Evolutionary conservation across 1,140 invertebrate genomes (phyloP).

Genomic region (Papilio polyxenes): DNA sequence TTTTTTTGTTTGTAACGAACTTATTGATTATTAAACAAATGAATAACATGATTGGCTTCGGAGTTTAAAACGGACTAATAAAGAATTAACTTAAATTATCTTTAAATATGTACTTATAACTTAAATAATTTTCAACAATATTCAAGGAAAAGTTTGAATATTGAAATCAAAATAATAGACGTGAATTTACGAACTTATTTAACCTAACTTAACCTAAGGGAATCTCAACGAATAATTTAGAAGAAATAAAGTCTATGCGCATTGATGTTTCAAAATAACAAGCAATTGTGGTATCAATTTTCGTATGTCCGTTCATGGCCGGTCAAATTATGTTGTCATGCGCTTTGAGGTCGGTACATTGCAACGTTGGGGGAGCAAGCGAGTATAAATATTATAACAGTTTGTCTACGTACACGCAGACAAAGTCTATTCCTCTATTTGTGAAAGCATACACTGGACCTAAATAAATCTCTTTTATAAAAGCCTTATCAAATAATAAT

Average conservation of each 20-base stretch:
- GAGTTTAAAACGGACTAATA: too few species aligned
- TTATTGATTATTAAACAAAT: too few species aligned
- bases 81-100: too few species aligned
- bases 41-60: too few species aligned
- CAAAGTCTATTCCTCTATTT: slow-evolving; percentile 18
- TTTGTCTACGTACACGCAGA: slow-evolving; percentile 11
- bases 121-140: too few species aligned
- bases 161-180: neutral
- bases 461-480: slow-evolving; percentile 10
- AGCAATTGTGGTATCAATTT: slow-evolving; percentile 14
- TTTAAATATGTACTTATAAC: too few species aligned
- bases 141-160: neutral
- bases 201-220: neutral
- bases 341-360: slow-evolving; percentile 15
- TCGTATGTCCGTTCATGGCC: neutral
- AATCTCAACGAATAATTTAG: neutral
- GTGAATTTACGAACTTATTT: neutral
- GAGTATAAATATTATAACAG: slow-evolving; percentile 6
- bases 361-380: slow-evolving; percentile 16
- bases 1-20: neutral
- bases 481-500: neutral
- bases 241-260: neutral
- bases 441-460: neutral
- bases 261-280: neutral
- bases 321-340: slow-evolving; percentile 26